Base-by-base conservation (phyloP, 30 jellyfish, hydroid and myxozoan genomes). In the Clytia hemisphaerica region DNA sequence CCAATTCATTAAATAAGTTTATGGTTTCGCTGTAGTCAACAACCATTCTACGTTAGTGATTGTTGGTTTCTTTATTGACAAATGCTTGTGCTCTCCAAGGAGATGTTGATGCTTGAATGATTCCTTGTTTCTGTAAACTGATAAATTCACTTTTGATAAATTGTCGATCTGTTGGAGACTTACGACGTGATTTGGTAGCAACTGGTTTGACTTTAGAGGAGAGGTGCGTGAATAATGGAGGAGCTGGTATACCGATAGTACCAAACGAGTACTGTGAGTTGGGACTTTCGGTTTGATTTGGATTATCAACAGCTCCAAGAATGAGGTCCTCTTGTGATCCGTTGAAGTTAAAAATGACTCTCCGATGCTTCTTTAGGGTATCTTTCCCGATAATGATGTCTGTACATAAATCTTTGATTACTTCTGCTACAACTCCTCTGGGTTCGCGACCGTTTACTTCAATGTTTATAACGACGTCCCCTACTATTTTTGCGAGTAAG, bases 11-110 rank as follows among this genome's bases (percentile, higher is more conserved):
- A 54, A 19, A 71, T 57, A 16, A 29, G 12, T 71, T 71, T 0
- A 51, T 71, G 24, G 83, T 71, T n/a, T n/a, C n/a, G n/a, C n/a
- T n/a, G 65, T 61, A 75, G 57, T 75, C 88, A 5, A 63, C 38
- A 3, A 61, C 73, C 73, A 75, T 40, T 2, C 83, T 12, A n/a
- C n/a, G n/a, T n/a, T n/a, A n/a, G n/a, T n/a, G 88, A 0, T 36
- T 31, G 21, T 75, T 61, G 45, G n/a, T n/a, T n/a, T 61, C 63
- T 42, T 42, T 42, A 10, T 12, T 42, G 12, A 18, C 18, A 42
- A 42, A 42, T 10, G 18, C 53, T 10, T 42, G 53, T 42, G 53
- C 12, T n/a, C 18, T 42, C 53, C 53, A 42, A 18, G 18, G 18
- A 42, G 53, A 42, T 10, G 18, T n/a, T 42, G 18, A 42, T 12